Evolutionary conservation across 2,888 invertebrate species (phyloP), one percentile per base, ranked within the genome.

Genomic region (Digitonthophagus gazella): DNA sequence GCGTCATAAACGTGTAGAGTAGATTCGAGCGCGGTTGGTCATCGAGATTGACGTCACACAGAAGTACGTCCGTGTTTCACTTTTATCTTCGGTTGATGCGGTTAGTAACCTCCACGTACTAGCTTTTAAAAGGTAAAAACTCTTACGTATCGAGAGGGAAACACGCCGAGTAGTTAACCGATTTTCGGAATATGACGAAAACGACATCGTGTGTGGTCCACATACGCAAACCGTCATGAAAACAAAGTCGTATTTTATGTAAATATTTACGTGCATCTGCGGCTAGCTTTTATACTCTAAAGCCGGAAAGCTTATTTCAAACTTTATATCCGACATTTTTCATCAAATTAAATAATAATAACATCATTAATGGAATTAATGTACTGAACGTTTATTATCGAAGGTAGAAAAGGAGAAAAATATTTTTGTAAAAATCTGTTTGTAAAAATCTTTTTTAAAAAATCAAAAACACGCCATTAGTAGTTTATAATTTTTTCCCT

Each of bases 191-290:
- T n/a, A n/a, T n/a, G n/a, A n/a, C n/a, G n/a, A n/a, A n/a, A n/a
- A n/a, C 28, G 11, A 44, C 28, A 11, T 3, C 28, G 28, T 44
- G 28, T 44, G 28, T 44, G 28, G 28, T 5, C 28, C 11, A 44
- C 58, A 16, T 58, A 58, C 20, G 20, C 18, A 58, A 58, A 2
- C 20, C 58, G 1, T 58, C 20, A 16, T 58, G 20, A 58, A 58
- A 58, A 58, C 58, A 20, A 58, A 58, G 20, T 16, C 18, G 58
- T 16, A 56, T 58, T 66, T 57, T 58, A 22, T 19, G 58, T 44
- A 28, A 64, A 22, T 64, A 16, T 16, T 64, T 64, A 44, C 28
- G 11, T 44, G 28, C 28, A 44, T 44, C 28, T 44, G 28, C 28
- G 28, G 28, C 11, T 44, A 6, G 28, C n/a, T 44, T 44, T 44